phyloP scores from a whole-genome alignment of 2,888 invertebrate species.

The Caenorhabditis panamensis region DNA sequence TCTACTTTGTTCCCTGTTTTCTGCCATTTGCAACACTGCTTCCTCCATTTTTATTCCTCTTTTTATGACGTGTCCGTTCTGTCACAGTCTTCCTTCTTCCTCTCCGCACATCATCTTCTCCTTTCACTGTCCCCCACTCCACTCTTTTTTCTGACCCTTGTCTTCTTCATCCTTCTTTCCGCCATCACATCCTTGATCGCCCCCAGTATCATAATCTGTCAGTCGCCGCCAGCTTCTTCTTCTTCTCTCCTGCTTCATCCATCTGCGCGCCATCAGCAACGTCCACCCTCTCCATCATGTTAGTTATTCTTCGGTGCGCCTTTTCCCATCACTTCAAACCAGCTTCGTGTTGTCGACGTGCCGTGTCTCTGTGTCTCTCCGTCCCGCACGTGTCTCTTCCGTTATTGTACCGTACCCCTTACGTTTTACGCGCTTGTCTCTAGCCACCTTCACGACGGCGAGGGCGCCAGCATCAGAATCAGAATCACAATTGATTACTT shows the following conservation, averaged over 20 bases:
- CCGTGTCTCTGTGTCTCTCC: slow-evolving; percentile 25
- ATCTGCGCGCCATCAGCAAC: slow-evolving; percentile 16
- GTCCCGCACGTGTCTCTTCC: slow-evolving; percentile 25
- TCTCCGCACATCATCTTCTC: not conserved
- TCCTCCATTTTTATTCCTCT: not conserved
- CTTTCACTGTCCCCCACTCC: slow-evolving; percentile 9
- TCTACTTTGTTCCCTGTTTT: not conserved
- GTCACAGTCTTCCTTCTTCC: slow-evolving; percentile 2
- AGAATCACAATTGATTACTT: slow-evolving; percentile 55
- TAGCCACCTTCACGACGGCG: slow-evolving; percentile 33
- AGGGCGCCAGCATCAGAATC: slow-evolving; percentile 31
- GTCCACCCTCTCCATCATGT: slow-evolving; percentile 54
- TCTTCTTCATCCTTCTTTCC: not conserved
- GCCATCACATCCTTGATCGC: slow-evolving; percentile 40
- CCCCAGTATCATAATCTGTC: slow-evolving; percentile 54
- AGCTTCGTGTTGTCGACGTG: slow-evolving; percentile 46
- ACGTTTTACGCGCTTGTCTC: slow-evolving; percentile 27
- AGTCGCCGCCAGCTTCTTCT: slow-evolving; percentile 41
- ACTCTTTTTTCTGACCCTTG: slow-evolving; percentile 20
- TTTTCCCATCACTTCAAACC: slow-evolving; percentile 59
- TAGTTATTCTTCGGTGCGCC: slow-evolving; percentile 55
- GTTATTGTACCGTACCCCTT: slow-evolving; percentile 58
- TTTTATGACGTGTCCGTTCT: slow-evolving; percentile 18
- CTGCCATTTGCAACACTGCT: not conserved
- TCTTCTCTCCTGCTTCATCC: slow-evolving; percentile 26